Base-by-base conservation (phyloP, 2,888 invertebrate species). In the Pegoplata infirma region DNA sequence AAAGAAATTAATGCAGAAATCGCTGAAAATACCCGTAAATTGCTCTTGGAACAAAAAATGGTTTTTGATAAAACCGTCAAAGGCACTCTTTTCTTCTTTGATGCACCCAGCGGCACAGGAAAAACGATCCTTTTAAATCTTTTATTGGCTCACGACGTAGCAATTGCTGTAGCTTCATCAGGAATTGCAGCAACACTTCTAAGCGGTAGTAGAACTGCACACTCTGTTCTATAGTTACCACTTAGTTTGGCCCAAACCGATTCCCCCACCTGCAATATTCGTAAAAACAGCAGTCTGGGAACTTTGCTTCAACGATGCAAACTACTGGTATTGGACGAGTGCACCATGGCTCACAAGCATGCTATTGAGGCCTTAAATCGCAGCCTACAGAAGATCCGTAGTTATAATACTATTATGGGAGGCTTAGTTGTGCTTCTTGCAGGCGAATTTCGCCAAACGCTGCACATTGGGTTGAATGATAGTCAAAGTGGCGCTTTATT, bases 221-320 rank as follows among this genome's bases (percentile, higher is more conserved):
- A n/a, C n/a, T 69, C 69, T 47, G 49, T 59, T 12, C 64, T 82
- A 7, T 78, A 78, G 46, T 59, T 80, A 16, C 77, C 80, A 32
- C 59, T 82, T 14, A 77, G 86, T 74, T 77, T 86, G 67, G 82
- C 84, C 64, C 44, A 47, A 36, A 82, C 44, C 58, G 84, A 86
- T 81, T 72, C 76, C 69, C 84, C 84, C 53, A 82, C 80, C 36
- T 86, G 85, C 75, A 84, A 84, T 40, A 64, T 64, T 53, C 23
- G 40, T 21, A 47, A 47, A 53, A 36, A 47, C 36, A 64, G 51
- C 36, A 17, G 21, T 21, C 51, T 64, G 53, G 64, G 36, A 36
- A 28, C 36, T 36, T 51, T 64, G 36, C 32, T 64, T 14, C 21
- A 36, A n/a, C n/a, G n/a, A n/a, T n/a, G n/a, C n/a, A n/a, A n/a